Base-by-base conservation (phyloP, 2,113 vertebrate genomes). In the Ictidomys tridecemlineatus region DNA sequence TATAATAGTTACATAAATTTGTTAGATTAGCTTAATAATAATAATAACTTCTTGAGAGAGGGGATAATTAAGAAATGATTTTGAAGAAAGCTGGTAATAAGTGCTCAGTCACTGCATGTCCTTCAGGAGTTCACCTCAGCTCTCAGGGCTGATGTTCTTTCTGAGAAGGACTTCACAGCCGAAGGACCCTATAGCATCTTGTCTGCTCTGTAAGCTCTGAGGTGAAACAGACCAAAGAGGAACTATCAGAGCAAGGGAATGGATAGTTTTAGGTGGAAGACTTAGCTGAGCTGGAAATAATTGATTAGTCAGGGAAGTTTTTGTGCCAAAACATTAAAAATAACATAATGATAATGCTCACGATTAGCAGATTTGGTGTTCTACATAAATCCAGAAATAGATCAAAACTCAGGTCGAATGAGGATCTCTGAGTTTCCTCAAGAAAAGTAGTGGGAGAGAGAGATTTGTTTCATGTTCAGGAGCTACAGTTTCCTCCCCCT, bases 281-380 rank as follows among this genome's bases (percentile, higher is more conserved):
- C 48, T 92, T 85, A 95, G 61, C 69, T 92, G 94, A 96, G 80
- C 85, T 95, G 96, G 95, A 97, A 97, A 96, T 90, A 97, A 98
- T 97, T 85, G 84, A 97, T 97, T 97, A 95, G 89, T 94, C 86
- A 95, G 92, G 92, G 78, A 98, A 74, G 30, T 90, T 96, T 98
- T 76, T 78, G 82, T 96, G 89, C 94, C 86, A 95, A 97, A 95
- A 88, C 53, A 95, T 96, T 96, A 97, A 97, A 97, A 97, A 97
- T 96, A 95, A 93, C 87, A 88, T 51, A 72, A 95, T 88, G 89
- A 88, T 93, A 88, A 93, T 97, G 95, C 79, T 94, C 85, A 79
- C 48, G 67, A 93, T 94, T 93, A 96, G 95, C 80, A 88, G 77
- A 91, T 78, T 42, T 93, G 90, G 70, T 96, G 67, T 94, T 93